Evolutionary conservation across 2,888 invertebrate species (phyloP), one percentile per base, ranked within the genome.

Genomic region (Quadroppia sp.): DNA sequence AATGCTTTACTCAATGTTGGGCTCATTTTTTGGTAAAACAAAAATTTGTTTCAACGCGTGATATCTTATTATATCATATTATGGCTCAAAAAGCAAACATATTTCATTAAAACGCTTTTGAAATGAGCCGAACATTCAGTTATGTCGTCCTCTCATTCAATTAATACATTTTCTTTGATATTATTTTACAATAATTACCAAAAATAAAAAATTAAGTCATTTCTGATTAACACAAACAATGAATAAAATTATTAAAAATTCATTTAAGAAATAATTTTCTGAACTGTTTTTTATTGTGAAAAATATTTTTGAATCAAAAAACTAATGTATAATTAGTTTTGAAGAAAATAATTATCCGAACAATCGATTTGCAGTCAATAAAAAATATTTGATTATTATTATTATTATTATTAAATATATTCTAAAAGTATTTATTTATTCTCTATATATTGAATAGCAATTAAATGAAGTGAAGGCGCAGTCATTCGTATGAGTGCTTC

Each of bases 21-120:
- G 67, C 36, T 64, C n/a, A 20, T 32, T 9, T 64, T 61, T 17
- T 20, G 36, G 2, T 36, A 15, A 30, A 32, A n/a, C n/a, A n/a
- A n/a, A 64, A 20, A 40, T 42, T 67, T n/a, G 67, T 42, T 32
- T 40, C 42, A 67, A 67, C 67, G 67, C 67, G 67, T 67, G 67
- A 67, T 67, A 64, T 64, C 64, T 11, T 64, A 64, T 64, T 64
- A 64, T 64, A 30, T 7, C 1, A 11, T 20, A 20, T 20, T 45
- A 45, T 20, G 15, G 11, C n/a, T n/a, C n/a, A n/a, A n/a, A n/a
- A n/a, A 50, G 25, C 23, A 30, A 32, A 64, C 15, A 36, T 15
- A 20, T 23, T n/a, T 67, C 40, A 53, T 53, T n/a, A n/a, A 17
- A 50, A n/a, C 50, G 20, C n/a, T 6, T 64, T 32, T 64, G 56